Base-by-base conservation (phyloP, 2,888 invertebrate species). In the Acleris sparsana region DNA sequence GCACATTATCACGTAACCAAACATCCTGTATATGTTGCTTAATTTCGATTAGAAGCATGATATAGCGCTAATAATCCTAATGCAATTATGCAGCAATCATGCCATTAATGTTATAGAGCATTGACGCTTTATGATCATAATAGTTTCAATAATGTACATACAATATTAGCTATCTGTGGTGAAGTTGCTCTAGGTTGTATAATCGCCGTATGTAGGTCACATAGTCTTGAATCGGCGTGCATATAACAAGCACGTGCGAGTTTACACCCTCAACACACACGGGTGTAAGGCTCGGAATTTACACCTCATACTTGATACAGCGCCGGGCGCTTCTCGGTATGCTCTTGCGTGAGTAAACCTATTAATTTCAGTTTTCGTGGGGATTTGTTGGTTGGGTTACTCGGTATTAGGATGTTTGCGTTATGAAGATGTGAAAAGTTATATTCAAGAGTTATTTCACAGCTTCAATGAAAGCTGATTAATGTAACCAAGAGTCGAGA, bases 261-360 rank as follows among this genome's bases (percentile, higher is more conserved):
- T 25, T 48, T 16, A 39, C 49, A 9, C n/a, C 43, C 49, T 56
- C 43, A 49, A 43, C 55, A 18, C 56, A 62, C 62, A 62, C 5
- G 22, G 33, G 56, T 33, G 33, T 49, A 62, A 49, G 18, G 25
- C 5, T 3, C 11, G 18, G n/a, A 53, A 53, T 53, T 61, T 53
- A 62, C 53, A 33, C 46, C 5, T 5, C 53, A 53, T 18, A 9
- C 33, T 33, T 33, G 33, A 57, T 22, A 53, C 39, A 39, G 39
- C 5, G 39, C 39, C 13, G 13, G 39, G 39, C 13, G 39, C 13
- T 13, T 39, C 39, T 39, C 1, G 11, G 39, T 39, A 1, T 13
- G 39, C 3, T 39, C 39, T 13, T 39, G 39, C 13, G 13, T 39
- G 39, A 39, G 13, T 13, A 39, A 11, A 39, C 2, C 3, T 39